phyloP scores from a whole-genome alignment of 2,888 invertebrate species.

The Periphyllus acericola region DNA sequence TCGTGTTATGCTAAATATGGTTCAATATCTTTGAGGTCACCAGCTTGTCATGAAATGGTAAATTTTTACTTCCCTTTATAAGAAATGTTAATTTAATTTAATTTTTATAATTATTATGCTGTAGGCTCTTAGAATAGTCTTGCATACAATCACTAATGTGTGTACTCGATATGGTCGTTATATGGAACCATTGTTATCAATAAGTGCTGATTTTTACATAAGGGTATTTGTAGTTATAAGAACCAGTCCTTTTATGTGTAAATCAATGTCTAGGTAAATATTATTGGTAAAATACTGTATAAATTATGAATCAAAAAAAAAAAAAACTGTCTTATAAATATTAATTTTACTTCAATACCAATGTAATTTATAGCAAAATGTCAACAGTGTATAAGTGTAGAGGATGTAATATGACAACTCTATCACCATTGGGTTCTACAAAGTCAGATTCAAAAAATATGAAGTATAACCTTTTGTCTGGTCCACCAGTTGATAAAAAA shows the following conservation, averaged over 20 bases:
- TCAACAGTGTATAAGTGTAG: conserved; percentile 90
- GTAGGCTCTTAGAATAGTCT: conserved; percentile 89
- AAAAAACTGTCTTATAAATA: background rate
- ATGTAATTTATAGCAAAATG: conserved; percentile 75
- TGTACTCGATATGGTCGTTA: conserved; percentile 94
- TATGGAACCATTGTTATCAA: conserved; percentile 87
- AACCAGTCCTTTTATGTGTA: conserved; percentile 84
- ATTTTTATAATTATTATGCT: conserved; percentile 64
- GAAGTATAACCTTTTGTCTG: conserved; percentile 77
- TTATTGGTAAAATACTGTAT: background rate
- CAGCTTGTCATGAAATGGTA: conserved; percentile 95
- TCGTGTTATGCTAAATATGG: conserved; percentile 95
- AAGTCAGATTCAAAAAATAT: conserved; percentile 72
- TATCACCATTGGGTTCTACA: conserved; percentile 78
- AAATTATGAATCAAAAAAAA: background rate
- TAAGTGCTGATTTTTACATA: conserved; percentile 97
- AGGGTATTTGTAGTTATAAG: conserved; percentile 89
- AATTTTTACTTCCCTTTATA: background rate
- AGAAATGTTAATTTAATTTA: background rate
- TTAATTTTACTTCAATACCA: background rate
- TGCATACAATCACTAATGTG: conserved; percentile 89
- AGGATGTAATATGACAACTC: conserved; percentile 83
- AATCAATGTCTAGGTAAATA: conserved; percentile 80
- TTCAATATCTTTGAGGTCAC: conserved; percentile 83
- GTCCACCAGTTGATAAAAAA: conserved; percentile 74